Evolutionary conservation across 2,888 invertebrate genomes (phyloP).

Genomic region (Drosophila melanosoma): DNA sequence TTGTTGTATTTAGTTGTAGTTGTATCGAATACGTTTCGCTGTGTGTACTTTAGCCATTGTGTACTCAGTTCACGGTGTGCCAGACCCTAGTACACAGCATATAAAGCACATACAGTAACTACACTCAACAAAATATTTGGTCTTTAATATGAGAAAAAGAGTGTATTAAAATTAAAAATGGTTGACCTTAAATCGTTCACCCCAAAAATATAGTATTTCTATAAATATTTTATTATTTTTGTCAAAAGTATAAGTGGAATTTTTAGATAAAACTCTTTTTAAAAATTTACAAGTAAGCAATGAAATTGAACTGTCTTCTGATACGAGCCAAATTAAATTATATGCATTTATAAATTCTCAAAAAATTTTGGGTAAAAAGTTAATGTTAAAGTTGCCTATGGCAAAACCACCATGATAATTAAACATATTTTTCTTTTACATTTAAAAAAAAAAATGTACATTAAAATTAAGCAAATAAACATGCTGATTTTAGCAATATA

Average conservation of each 20-base stretch:
- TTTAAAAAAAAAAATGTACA: too few relatives aligned
- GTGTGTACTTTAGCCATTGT: conserved; percentile 75
- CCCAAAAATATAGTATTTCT: background rate
- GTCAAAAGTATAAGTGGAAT: background rate
- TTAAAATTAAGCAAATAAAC: too few relatives aligned
- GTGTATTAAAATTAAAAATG: background rate
- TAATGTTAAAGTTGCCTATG: background rate
- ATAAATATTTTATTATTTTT: background rate
- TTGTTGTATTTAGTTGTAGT: conserved; percentile 32
- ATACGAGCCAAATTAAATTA: too few relatives aligned
- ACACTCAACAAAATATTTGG: background rate
- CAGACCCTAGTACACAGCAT: background rate
- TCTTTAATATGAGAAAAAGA: background rate
- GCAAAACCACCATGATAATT: too few relatives aligned
- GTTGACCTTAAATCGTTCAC: too few relatives aligned
- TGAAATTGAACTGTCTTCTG: too few relatives aligned
- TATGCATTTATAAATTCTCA: too few relatives aligned
- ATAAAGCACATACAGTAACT: background rate
- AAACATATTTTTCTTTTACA: too few relatives aligned
- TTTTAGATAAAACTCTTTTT: background rate
- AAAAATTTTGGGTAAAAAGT: too few relatives aligned
- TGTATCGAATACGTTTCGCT: conserved; percentile 41
- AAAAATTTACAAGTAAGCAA: background rate
- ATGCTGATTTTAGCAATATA: background rate
- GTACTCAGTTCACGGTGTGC: conserved; percentile 72